Base-by-base conservation (phyloP, 1,140 invertebrate genomes). In the Thereuonema tuberculata region DNA sequence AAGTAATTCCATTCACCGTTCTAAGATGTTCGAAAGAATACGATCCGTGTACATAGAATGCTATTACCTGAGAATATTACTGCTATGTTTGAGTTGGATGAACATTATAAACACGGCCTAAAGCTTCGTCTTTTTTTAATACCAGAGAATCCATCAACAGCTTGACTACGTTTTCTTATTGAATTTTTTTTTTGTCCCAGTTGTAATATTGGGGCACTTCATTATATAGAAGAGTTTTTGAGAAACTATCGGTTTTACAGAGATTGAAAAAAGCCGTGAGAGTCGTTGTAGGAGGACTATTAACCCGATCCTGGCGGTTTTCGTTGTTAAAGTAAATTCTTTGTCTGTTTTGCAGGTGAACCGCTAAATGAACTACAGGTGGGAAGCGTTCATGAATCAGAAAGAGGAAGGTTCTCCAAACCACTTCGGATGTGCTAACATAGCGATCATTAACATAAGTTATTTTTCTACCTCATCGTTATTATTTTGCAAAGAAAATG, bases 1-100 rank as follows among this genome's bases (percentile, higher is more conserved):
- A 75, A 71, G 75, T 69, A 64, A 62, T 26, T 63, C 71, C 71
- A 64, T 75, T 61, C 59, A 74, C 67, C 53, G 70, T 77, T 71
- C 64, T 67, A 56, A 78, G 62, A 61, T 67, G 61, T 60, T 64
- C 61, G 67, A 73, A 76, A 54, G 61, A 70, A 50, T 48, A 71
- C 20, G 74, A 69, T 26, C 74, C 75, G 63, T 57, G 68, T 65
- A 77, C 60, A 64, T 79, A 56, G 64, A 68, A 56, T 64, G 77
- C 67, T 57, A 77, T 65, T 54, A 77, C 47, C 58, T 70, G 63
- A 48, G 77, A 61, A 69, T 70, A 69, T 65, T 65, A 76, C 54
- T 71, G 74, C 65, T 76, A 70, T 17, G 59, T 62, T 56, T 72
- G 67, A 20, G 67, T 69, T 46, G 71, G 69, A 67, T 72, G 67